These are phyloP conservation scores for Pterostichus niger DNA, from an alignment of 2,888 invertebrate genomes.

Conservation along the genomic window DNA sequence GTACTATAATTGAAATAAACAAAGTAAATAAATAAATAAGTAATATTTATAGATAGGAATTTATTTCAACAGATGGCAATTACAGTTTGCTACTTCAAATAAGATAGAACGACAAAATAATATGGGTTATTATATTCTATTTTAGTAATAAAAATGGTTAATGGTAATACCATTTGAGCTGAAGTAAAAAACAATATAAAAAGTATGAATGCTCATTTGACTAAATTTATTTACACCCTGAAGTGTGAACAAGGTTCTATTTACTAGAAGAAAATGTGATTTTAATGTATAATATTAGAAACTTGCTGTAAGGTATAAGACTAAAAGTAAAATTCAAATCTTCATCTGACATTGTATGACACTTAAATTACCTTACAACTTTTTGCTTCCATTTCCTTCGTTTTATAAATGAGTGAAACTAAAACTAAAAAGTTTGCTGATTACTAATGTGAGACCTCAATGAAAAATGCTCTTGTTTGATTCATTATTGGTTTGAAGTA, in stretches of 20 bases:
- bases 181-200: neutral
- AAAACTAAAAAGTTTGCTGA: constrained; percentile 7
- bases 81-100: too few relatives aligned
- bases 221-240: constrained; percentile 47
- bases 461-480: constrained; percentile 16
- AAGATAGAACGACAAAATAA: too few relatives aligned
- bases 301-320: constrained; percentile 15
- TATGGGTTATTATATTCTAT: too few relatives aligned
- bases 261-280: constrained; percentile 6
- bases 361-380: neutral
- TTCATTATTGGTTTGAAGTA: constrained; percentile 35
- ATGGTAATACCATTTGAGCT: too few relatives aligned
- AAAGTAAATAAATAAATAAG: too few relatives aligned
- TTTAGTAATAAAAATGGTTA: too few relatives aligned
- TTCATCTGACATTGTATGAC: neutral
- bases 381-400: neutral
- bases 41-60: too few relatives aligned
- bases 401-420: neutral
- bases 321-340: constrained; percentile 5
- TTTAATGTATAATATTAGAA: constrained; percentile 41
- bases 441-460: constrained; percentile 1
- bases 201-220: constrained; percentile 30
- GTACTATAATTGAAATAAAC: too few relatives aligned
- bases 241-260: constrained; percentile 20
- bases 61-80: too few relatives aligned